phyloP scores from a whole-genome alignment of 2,888 invertebrate genomes.

The Cephus pygmeus region DNA sequence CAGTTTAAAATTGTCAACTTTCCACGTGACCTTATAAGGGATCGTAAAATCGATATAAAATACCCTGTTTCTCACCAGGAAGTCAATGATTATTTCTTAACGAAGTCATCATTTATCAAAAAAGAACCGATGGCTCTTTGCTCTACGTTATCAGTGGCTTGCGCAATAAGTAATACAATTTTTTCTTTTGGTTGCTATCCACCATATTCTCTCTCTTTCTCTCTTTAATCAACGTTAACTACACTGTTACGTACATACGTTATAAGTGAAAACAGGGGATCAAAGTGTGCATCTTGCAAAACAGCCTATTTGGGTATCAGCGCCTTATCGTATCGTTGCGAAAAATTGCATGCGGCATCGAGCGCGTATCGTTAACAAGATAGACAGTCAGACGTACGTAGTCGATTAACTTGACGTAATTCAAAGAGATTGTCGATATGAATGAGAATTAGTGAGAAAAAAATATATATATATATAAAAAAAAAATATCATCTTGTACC shows the following conservation, averaged over 20 bases:
- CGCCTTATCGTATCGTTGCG: background rate
- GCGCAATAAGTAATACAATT: background rate
- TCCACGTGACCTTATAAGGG: too few species aligned
- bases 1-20: background rate
- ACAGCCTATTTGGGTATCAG: background rate
- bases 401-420: background rate
- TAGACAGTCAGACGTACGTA: background rate
- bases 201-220: background rate
- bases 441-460: background rate
- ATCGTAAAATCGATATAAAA: too few species aligned
- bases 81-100: background rate
- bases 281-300: background rate
- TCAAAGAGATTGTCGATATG: background rate
- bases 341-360: background rate
- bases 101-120: background rate
- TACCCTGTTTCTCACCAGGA: background rate
- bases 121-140: slow-evolving; percentile 25
- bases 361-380: background rate
- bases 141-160: slow-evolving; percentile 5
- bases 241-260: background rate
- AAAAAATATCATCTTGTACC: too few species aligned
- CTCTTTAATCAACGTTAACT: background rate
- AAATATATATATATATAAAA: too few species aligned
- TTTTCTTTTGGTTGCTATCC: background rate
- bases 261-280: background rate